These are phyloP conservation scores for Delia radicum DNA, from an alignment of 1,140 invertebrate species.

Conservation along the genomic window DNA sequence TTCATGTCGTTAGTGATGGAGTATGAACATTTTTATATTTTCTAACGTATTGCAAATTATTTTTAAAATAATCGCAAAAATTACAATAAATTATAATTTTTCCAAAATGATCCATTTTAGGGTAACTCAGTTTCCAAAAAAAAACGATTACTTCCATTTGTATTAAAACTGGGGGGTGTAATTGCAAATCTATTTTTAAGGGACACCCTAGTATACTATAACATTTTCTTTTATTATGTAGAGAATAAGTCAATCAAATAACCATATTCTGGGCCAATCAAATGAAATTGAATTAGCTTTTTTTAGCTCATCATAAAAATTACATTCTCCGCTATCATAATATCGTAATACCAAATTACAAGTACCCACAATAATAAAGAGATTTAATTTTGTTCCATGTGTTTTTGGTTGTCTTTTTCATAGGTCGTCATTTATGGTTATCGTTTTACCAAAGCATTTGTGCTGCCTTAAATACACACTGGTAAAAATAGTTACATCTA, in stretches of 20 bases:
- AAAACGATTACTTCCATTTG: too few species aligned
- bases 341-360: too few species aligned
- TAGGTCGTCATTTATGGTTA: not conserved
- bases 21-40: too few species aligned
- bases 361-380: not conserved
- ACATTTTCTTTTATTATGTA: not conserved
- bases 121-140: too few species aligned
- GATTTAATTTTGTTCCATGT: not conserved
- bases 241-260: conserved; percentile 13
- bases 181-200: not conserved
- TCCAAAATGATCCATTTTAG: too few species aligned
- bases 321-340: not conserved
- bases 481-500: too few species aligned
- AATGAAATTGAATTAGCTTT: conserved; percentile 1
- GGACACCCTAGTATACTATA: not conserved
- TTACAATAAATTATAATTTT: too few species aligned
- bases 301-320: not conserved
- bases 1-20: too few species aligned
- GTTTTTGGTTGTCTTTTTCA: not conserved
- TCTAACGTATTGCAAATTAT: too few species aligned
- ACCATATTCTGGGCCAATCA: not conserved
- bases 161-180: too few species aligned
- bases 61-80: too few species aligned
- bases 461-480: too few species aligned
- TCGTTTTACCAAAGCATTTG: not conserved